Base-by-base conservation (phyloP, 2,888 invertebrate genomes). In the Neuroscelio doddi region DNA sequence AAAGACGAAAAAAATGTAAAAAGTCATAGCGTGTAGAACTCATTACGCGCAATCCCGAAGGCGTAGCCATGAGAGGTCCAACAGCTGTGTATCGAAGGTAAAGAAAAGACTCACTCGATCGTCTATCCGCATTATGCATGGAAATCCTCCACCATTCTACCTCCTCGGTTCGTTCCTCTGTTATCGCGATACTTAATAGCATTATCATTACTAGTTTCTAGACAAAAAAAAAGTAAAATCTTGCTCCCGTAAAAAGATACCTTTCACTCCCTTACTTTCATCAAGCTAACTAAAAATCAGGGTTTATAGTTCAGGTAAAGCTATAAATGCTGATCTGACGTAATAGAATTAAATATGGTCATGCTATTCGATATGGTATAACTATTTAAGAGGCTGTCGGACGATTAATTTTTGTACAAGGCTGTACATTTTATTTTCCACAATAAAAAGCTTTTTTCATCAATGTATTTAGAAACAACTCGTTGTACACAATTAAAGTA, bases 31-130 rank as follows among this genome's bases (percentile, higher is more conserved):
- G 74, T 76, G 74, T 76, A 76, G 74, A 78, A 78, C 78, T 79
- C 78, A 76, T 79, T 80, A 79, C 74, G 71, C 67, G 72, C 72
- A 71, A 74, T 78, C 74, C 75, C 72, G 73, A 76, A 75, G 77
- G 74, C 76, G 74, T 75, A 74, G 67, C 68, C 69, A 68, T 66
- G 70, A 71, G 63, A 65, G 44, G 61, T 42, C 38, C 70, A 61
- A 70, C 71, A 56, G 62, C 67, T 69, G 62, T 68, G 64, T 61
- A 64, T 51, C 57, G 46, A 55, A 62, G 56, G 24, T 30, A 49
- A 67, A 68, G 67, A 66, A 70, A 56, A 64, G 27, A 62, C 56
- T 69, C 64, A 41, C 47, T 49, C 36, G 62, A 57, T 66, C 64
- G 58, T 49, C 68, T 45, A 71, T 72, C 61, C 69, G 68, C 74